Evolutionary conservation across 2,888 invertebrate species (phyloP).

Genomic region (Actias luna): DNA sequence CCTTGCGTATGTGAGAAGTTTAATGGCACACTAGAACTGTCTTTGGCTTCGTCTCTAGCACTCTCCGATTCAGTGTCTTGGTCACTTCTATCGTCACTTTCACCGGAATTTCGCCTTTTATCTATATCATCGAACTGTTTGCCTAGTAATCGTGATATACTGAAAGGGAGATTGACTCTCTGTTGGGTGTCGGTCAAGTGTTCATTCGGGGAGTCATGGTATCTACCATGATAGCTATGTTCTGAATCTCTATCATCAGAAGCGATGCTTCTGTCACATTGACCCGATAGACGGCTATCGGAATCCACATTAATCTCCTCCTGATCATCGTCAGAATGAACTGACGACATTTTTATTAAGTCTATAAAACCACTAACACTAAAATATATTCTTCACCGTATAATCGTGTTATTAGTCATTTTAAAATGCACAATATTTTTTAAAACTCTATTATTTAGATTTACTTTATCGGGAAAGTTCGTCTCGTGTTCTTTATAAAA

Average conservation of each 20-base stretch:
- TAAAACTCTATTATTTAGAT: background rate
- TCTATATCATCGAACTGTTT: slow-evolving; percentile 87
- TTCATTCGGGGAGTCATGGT: slow-evolving; percentile 73
- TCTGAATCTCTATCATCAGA: slow-evolving; percentile 82
- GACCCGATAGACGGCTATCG: slow-evolving; percentile 82
- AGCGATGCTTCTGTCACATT: slow-evolving; percentile 74
- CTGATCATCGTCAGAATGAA: slow-evolving; percentile 84
- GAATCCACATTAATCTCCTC: slow-evolving; percentile 86
- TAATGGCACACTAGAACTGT: slow-evolving; percentile 58
- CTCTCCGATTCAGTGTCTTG: slow-evolving; percentile 78
- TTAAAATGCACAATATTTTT: slow-evolving; percentile 27
- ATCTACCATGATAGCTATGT: slow-evolving; percentile 75
- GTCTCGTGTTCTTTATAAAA: background rate
- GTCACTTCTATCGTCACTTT: slow-evolving; percentile 77
- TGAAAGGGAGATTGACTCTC: slow-evolving; percentile 86
- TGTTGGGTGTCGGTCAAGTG: slow-evolving; percentile 77
- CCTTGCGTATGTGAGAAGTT: slow-evolving; percentile 71
- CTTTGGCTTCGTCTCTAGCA: slow-evolving; percentile 72
- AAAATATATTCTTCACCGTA: slow-evolving; percentile 32
- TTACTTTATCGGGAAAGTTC: background rate
- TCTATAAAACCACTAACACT: slow-evolving; percentile 53
- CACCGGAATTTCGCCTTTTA: slow-evolving; percentile 73
- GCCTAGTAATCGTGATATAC: slow-evolving; percentile 90
- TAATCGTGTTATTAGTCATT: slow-evolving; percentile 30
- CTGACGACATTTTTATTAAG: slow-evolving; percentile 67